Base-by-base conservation (phyloP, 2,113 vertebrate species). In the Macroglossus sobrinus region DNA sequence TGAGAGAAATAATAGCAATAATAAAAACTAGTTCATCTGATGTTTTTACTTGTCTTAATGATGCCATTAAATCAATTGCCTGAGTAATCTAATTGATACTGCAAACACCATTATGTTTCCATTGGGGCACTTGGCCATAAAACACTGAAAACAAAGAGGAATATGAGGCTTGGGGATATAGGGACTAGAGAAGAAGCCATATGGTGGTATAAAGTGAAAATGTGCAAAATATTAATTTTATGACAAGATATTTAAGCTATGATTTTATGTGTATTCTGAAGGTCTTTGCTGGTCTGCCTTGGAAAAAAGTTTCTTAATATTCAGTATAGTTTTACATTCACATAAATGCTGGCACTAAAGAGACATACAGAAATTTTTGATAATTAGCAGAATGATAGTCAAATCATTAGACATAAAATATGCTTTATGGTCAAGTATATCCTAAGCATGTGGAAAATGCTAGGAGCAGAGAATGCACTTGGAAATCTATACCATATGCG, bases 41-140 rank as follows among this genome's bases (percentile, higher is more conserved):
- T 89, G 26, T 21, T 91, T 93, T 96, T 43, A 69, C 28, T 87
- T 75, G 43, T 91, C 40, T 91, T 84, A 64, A 45, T 63, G 63
- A 90, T 69, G 33, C 9, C 74, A 82, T 0, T 93, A 33, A 63
- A 93, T 64, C 35, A 50, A 96, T 84, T 14, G 33, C 21, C 28
- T 71, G 59, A 68, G 8, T n/a, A 75, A 88, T 85, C 40, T 72
- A 66, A 91, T 76, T 22, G 64, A 55, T 87, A 92, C 33, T 45
- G 19, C 57, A 84, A 63, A 4, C 8, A n/a, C 22, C 4, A 1
- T 61, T 78, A 80, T 91, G 28, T 57, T 89, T 78, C 76, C 33
- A 18, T 0, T 69, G 43, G 59, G 38, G 78, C 30, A 38, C 15
- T 1, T 6, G 10, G 33, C 38, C 28, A 53, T 5, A 57, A 84